Conservation (phyloP, 2,113 vertebrate genomes). For the Athene cunicularia region DNA sequence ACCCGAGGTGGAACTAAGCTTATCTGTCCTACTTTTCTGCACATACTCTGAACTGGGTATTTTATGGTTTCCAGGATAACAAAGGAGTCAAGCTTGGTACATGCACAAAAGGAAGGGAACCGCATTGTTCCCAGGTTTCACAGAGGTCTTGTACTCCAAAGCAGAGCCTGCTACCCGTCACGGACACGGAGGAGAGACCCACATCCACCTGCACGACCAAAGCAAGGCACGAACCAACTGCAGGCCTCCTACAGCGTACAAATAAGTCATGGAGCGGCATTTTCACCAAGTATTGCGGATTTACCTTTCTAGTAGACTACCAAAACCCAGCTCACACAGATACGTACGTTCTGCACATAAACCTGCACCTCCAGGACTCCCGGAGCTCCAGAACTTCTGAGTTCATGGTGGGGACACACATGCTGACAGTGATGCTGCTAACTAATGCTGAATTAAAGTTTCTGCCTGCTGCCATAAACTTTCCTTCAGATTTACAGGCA, state of each 20-base stretch:
- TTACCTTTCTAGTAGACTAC: not conserved
- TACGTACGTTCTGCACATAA: not conserved
- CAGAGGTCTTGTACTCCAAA: not conserved
- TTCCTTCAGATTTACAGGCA: not conserved
- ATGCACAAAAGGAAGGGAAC: not conserved
- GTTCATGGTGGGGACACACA: too few species aligned
- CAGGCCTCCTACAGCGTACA: not conserved
- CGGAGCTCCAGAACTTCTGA: not conserved
- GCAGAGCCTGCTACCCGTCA: not conserved
- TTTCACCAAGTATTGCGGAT: not conserved
- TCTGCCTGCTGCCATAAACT: not conserved
- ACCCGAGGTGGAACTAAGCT: not conserved
- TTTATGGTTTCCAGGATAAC: not conserved
- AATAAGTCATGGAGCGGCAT: not conserved
- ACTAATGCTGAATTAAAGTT: not conserved
- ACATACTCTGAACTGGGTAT: not conserved
- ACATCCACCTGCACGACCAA: rapidly evolving
- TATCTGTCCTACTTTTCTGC: not conserved
- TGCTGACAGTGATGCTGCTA: not conserved
- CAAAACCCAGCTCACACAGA: not conserved
- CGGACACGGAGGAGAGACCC: rapidly evolving
- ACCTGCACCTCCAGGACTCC: not conserved
- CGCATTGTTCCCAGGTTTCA: not conserved
- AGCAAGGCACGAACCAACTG: not conserved
- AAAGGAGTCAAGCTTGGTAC: not conserved